These are phyloP conservation scores for Drosophila malerkotliana DNA, from an alignment of 1,140 invertebrate species.

Conservation along the genomic window DNA sequence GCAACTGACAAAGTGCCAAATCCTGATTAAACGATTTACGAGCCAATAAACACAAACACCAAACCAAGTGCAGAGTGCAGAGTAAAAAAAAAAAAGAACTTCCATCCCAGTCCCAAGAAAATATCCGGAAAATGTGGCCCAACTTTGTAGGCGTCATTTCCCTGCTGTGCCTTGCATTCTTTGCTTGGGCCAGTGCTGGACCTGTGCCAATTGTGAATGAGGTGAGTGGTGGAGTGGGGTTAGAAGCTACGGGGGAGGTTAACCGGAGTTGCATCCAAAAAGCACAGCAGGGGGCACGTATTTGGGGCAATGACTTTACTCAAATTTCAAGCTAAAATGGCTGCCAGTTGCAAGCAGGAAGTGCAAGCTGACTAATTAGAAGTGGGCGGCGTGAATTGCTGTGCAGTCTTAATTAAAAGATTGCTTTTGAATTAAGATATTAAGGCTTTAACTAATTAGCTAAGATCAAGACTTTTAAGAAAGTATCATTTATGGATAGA, in stretches of 20 bases:
- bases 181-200: conserved; percentile 73
- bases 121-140: conserved; percentile 64
- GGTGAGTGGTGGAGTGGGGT: conserved; percentile 55
- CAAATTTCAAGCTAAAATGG: conserved; percentile 25
- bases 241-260: background rate
- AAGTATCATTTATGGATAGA: no score
- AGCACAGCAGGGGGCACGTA: conserved; percentile 39
- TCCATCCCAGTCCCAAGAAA: background rate
- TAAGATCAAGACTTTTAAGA: no score
- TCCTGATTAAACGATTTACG: conserved; percentile 47
- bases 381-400: conserved; percentile 28
- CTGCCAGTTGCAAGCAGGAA: conserved; percentile 8
- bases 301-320: conserved; percentile 60
- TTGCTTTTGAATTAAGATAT: conserved; percentile 50
- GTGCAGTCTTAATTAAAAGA: conserved; percentile 59
- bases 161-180: conserved; percentile 61
- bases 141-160: conserved; percentile 70
- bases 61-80: conserved; percentile 16
- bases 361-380: conserved; percentile 35
- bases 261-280: conserved; percentile 9
- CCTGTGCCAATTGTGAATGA: conserved; percentile 83
- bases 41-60: conserved; percentile 11
- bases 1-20: conserved; percentile 41
- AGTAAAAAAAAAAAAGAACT: background rate
- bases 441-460: background rate